Evolutionary conservation across 1,140 invertebrate genomes (phyloP), one percentile per base, ranked within the genome.

Genomic region (Ladona fulva): DNA sequence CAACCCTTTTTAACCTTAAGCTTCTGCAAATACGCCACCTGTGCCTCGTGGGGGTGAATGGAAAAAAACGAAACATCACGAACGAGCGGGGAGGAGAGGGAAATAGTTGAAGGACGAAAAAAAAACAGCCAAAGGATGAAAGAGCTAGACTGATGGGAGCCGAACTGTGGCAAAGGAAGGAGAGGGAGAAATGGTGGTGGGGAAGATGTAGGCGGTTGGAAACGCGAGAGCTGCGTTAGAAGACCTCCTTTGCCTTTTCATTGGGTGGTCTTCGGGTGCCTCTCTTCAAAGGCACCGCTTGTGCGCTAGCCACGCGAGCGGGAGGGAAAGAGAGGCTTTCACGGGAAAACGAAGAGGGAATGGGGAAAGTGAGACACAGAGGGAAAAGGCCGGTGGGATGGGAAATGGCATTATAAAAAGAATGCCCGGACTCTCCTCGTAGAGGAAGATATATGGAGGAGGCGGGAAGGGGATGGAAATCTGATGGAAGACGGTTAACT

Each of bases 351-450:
- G 44, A 52, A 19, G 44, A 52, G 44, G 44, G 44, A 11, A 19
- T 11, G 44, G 44, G 44, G 44, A 19, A 52, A 52, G 44, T 10
- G 44, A 10, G 44, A 52, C 10, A 52, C 10, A 52, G 44, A 19
- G 19, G 44, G 44, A 19, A 52, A 19, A 52, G 44, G 44, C 44
- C 10, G 44, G 44, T 66, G n/a, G 52, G 12, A 66, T 22, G 52
- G 52, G 52, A 66, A 66, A 66, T 66, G 52, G 52, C 52, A 66
- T 66, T 66, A 66, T 66, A 66, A 66, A 66, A 66, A 66, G 12
- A 52, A 52, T 19, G 44, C 10, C n/a, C 19, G 44, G 44, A 11
- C 44, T 52, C 44, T 10, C 44, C 44, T 52, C 52, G 52, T 3
- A 66, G 52, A 66, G 52, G 14, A 66, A 66, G 52, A 66, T 66